A percentile compares a stretch with the other conserved stretches of the same genome.
phyloP scores from a whole-genome alignment of 1,140 invertebrate species.

The Leucophenga varia region DNA sequence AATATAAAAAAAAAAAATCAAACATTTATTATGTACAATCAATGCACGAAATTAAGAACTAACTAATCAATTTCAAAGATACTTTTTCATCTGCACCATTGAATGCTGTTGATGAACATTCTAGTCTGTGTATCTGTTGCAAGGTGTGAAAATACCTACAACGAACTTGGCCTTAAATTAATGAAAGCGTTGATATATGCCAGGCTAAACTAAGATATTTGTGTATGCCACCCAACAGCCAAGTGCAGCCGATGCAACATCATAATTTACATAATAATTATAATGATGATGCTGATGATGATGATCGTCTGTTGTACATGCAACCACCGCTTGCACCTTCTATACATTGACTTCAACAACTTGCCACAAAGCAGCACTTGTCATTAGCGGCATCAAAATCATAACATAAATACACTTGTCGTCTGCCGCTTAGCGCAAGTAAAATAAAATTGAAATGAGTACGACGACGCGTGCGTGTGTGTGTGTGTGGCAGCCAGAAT shows the following conservation, averaged over 20 bases:
- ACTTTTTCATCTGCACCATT: too few relatives aligned
- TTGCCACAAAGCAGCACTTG: conserved; percentile 14
- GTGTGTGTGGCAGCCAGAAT: conserved; percentile 7
- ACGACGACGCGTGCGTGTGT: not conserved
- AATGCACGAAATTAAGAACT: too few relatives aligned
- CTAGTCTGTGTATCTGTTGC: too few relatives aligned
- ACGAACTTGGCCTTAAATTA: conserved; percentile 21
- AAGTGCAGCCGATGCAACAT: conserved; percentile 2
- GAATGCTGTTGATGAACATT: too few relatives aligned
- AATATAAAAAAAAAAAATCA: too few relatives aligned
- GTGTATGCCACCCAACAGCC: conserved; percentile 34
- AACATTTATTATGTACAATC: too few relatives aligned
- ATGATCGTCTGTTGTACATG: too few relatives aligned
- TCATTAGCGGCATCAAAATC: conserved; percentile 55
- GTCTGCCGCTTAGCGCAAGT: conserved; percentile 31
- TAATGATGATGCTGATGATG: too few relatives aligned
- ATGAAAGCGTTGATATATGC: conserved; percentile 28
- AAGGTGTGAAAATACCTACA: conserved; percentile 52
- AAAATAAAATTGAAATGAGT: conserved; percentile 10
- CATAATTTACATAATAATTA: too few relatives aligned
- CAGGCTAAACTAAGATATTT: conserved; percentile 1
- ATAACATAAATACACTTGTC: conserved; percentile 57
- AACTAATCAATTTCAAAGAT: too few relatives aligned
- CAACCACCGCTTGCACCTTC: too few relatives aligned
- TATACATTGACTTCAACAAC: conserved; percentile 6